Evolutionary conservation across 2,888 invertebrate species (phyloP).

Genomic region (Sisyra terminalis): DNA sequence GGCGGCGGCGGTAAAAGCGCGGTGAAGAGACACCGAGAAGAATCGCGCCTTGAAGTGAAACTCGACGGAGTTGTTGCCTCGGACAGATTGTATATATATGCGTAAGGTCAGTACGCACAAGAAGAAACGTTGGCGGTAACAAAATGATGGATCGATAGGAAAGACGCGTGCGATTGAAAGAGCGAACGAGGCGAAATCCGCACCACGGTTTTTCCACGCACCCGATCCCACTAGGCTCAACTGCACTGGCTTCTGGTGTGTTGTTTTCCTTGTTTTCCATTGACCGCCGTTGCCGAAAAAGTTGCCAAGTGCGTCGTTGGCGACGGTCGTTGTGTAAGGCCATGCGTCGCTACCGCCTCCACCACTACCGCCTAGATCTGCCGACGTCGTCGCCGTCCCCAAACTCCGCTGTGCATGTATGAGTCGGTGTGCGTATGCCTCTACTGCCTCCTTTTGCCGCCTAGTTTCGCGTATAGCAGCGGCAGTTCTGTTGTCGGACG

Average conservation of each 20-base stretch:
- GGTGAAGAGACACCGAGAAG: too few relatives aligned
- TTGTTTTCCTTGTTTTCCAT: background rate
- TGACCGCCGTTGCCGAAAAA: background rate
- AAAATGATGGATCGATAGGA: too few relatives aligned
- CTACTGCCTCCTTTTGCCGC: too few relatives aligned
- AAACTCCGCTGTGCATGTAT: background rate
- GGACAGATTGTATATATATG: constrained; percentile 5
- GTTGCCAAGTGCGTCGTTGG: background rate
- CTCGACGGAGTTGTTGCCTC: background rate
- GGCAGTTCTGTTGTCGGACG: background rate
- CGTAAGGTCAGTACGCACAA: constrained; percentile 8
- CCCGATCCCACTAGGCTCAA: background rate
- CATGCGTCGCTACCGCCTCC: constrained; percentile 1
- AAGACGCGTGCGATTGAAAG: too few relatives aligned
- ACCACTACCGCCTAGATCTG: background rate
- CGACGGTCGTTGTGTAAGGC: constrained; percentile 1
- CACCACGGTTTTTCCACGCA: background rate
- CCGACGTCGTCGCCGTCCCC: background rate
- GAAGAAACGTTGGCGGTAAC: background rate
- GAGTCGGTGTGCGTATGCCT: background rate
- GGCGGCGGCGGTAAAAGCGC: too few relatives aligned
- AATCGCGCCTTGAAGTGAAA: too few relatives aligned
- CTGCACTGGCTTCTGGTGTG: background rate
- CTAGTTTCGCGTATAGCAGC: background rate
- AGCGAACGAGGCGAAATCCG: background rate